Evolutionary conservation across 2,113 vertebrate species (phyloP).

Genomic region (Myiozetetes cayanensis): DNA sequence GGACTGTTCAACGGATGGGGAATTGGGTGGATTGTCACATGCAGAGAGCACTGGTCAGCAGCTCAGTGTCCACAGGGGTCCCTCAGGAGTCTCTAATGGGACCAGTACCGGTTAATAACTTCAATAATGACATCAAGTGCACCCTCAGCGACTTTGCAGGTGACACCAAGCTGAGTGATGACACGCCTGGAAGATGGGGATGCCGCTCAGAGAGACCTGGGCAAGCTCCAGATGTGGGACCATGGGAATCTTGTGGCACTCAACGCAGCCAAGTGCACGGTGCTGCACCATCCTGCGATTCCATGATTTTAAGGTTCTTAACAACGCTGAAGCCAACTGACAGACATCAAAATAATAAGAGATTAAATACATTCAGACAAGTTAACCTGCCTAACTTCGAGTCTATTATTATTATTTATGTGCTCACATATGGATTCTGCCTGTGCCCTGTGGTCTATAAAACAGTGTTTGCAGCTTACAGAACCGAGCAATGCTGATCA

Average conservation of each 20-base stretch:
- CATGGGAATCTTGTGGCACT: not conserved
- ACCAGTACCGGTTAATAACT: not conserved
- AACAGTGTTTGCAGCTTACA: not conserved
- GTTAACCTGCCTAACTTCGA: not conserved
- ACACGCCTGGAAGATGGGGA: not conserved
- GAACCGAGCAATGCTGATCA: not conserved
- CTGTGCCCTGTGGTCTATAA: not conserved
- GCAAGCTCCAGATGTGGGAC: accelerated
- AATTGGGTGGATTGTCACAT: not conserved
- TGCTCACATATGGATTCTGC: not conserved
- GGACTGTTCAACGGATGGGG: not conserved
- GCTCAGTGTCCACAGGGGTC: not conserved
- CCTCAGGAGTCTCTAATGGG: not conserved
- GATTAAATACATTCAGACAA: not conserved
- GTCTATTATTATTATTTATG: not conserved
- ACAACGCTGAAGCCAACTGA: not conserved
- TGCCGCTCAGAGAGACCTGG: not conserved
- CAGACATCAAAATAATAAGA: not conserved
- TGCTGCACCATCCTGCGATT: not conserved
- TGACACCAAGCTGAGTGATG: not conserved
- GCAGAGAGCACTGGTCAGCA: not conserved
- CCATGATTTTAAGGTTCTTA: not conserved
- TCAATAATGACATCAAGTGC: not conserved
- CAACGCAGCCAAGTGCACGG: not conserved
- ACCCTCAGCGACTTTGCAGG: not conserved